Evolutionary conservation across 1,140 invertebrate species (phyloP), one percentile per base, ranked within the genome.

Genomic region (Gyrodactylus bullatarudis): DNA sequence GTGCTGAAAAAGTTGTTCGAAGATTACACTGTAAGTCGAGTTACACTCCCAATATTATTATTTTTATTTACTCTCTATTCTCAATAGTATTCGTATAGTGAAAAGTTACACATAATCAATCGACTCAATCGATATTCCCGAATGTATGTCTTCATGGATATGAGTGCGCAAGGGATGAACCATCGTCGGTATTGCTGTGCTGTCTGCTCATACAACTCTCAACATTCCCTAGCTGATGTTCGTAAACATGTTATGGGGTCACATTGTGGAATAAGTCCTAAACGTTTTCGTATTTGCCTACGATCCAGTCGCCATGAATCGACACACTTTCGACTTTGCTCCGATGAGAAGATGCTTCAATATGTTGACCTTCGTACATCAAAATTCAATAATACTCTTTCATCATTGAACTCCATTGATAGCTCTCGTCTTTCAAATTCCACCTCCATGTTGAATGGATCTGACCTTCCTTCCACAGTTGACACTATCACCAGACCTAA

Each of bases 261-360:
- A n/a, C 72, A 73, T 69, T 73, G 72, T 26, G 72, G 72, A 23
- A 73, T 73, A n/a, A 27, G 24, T 1, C 23, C 72, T 1, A 73
- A 73, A 21, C 26, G 26, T 24, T 73, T 73, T 21, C 72, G 72
- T 20, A n/a, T 68, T 21, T 73, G 72, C 25, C 26, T 73, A 1
- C 72, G 26, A 25, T 24, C 72, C 8, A 26, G 22, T 8, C 26
- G 72, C 1, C 72, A 26, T 68, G 72, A 73, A n/a, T 26, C 72
- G 34, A 69, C 20, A n/a, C 20, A 73, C 21, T 73, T 23, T 21
- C 23, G 22, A 1, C 72, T 73, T 24, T 69, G 23, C 21, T 73
- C 72, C 26, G 72, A 73, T 26, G 72, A 73, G 1, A 73, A 73
- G 26, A 68, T 73, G 2, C 34, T 73, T 1, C 21, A 69, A 54